A percentile compares a stretch with the other conserved stretches of the same genome.
Evolutionary conservation across 1,140 invertebrate species (phyloP).

Genomic region (Drosophila virilis): DNA sequence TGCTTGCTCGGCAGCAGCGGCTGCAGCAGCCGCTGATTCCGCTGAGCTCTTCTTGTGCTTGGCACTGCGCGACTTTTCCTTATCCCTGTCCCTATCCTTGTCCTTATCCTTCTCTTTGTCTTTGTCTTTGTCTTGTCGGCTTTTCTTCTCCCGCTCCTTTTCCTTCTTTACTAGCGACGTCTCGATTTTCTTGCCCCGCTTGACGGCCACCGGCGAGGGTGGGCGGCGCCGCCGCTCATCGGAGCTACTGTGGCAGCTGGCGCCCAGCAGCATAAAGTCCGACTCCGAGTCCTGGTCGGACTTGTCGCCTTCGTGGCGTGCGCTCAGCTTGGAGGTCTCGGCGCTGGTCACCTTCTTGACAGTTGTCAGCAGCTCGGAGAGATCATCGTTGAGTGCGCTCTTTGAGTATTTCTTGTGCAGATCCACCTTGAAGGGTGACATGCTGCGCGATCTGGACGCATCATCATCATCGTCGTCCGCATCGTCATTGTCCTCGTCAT

Average conservation of each 20-base stretch:
- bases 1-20: slow-evolving; percentile 65
- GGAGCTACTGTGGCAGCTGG: slow-evolving; percentile 54
- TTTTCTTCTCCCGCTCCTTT: slow-evolving; percentile 40
- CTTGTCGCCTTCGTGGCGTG: slow-evolving; percentile 50
- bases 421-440: slow-evolving; percentile 84
- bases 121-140: slow-evolving; percentile 39
- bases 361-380: slow-evolving; percentile 75
- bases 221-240: slow-evolving; percentile 33
- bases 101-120: slow-evolving; percentile 43
- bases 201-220: slow-evolving; percentile 30
- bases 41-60: slow-evolving; percentile 69
- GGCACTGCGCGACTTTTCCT: slow-evolving; percentile 40
- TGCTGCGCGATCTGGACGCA: slow-evolving; percentile 65
- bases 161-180: slow-evolving; percentile 29
- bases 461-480: slow-evolving; percentile 54
- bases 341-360: slow-evolving; percentile 72
- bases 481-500: slow-evolving; percentile 43
- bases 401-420: slow-evolving; percentile 84
- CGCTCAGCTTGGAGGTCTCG: slow-evolving; percentile 62
- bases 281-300: slow-evolving; percentile 58
- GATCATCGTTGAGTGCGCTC: slow-evolving; percentile 84
- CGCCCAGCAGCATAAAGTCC: slow-evolving; percentile 64
- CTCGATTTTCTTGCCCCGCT: slow-evolving; percentile 39
- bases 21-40: slow-evolving; percentile 59
- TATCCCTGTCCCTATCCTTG: slow-evolving; percentile 47